A percentile compares a stretch with the other conserved stretches of the same genome.
Evolutionary conservation across 2,797 vertebrate genomes (phyloP).

Genomic region (Perodicticus potto): DNA sequence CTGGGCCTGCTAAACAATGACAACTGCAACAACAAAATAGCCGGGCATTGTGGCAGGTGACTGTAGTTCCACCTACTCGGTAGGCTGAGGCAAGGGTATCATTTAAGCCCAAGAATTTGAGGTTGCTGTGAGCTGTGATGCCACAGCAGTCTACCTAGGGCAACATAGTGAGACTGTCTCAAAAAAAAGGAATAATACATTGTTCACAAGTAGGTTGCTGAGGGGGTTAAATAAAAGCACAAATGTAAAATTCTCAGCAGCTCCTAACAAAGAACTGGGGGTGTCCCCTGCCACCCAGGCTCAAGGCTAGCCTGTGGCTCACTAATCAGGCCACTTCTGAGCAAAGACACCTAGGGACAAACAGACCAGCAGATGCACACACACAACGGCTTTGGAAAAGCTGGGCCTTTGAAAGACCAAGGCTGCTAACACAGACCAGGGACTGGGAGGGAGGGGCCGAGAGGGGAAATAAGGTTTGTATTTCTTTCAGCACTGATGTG

Average conservation of each 20-base stretch:
- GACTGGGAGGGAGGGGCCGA: accelerated
- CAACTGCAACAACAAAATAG: too few relatives aligned
- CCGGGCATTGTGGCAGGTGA: too few relatives aligned
- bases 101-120: too few relatives aligned
- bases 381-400: neutral
- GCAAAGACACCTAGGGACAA: neutral
- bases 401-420: neutral
- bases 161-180: too few relatives aligned
- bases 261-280: neutral
- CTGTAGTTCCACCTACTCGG: too few relatives aligned
- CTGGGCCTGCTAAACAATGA: too few relatives aligned
- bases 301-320: neutral
- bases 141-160: too few relatives aligned
- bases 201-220: neutral
- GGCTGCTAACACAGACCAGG: neutral
- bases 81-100: too few relatives aligned
- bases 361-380: neutral
- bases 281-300: neutral
- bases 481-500: neutral
- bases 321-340: neutral
- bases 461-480: too few relatives aligned
- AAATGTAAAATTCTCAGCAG: neutral
- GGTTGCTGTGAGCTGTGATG: too few relatives aligned
- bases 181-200: neutral
- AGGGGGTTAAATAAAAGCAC: neutral